Evolutionary conservation across 2,797 vertebrate species (phyloP).

Genomic region (Prionace glauca): DNA sequence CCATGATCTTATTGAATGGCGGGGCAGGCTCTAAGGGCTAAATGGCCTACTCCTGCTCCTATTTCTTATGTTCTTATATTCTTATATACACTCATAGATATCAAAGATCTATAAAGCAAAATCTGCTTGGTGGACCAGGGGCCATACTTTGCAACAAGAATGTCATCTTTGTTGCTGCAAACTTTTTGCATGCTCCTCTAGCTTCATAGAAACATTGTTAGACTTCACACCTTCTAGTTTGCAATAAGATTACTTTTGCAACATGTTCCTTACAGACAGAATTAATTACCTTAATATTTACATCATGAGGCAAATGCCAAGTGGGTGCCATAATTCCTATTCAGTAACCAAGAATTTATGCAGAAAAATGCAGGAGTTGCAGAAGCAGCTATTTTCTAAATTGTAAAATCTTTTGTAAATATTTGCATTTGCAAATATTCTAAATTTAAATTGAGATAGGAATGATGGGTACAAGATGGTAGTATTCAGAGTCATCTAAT

Average conservation of each 20-base stretch:
- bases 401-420: background rate
- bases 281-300: background rate
- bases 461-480: background rate
- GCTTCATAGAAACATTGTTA: background rate
- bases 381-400: background rate
- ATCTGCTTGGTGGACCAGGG: background rate
- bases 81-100: background rate
- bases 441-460: slow-evolving; percentile 5
- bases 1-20: too few relatives aligned
- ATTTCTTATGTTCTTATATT: too few relatives aligned
- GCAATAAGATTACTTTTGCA: background rate
- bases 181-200: background rate
- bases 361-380: background rate
- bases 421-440: background rate
- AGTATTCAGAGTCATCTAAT: background rate
- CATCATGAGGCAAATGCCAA: background rate
- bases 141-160: background rate
- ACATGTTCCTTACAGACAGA: background rate
- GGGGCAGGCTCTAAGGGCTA: too few relatives aligned
- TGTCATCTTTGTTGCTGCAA: background rate
- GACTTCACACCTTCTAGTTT: background rate
- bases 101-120: background rate
- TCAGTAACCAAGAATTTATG: background rate
- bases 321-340: background rate
- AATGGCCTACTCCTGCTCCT: too few relatives aligned